Conservation (phyloP, 2,888 invertebrate genomes). For the Epistrophe grossulariae region DNA sequence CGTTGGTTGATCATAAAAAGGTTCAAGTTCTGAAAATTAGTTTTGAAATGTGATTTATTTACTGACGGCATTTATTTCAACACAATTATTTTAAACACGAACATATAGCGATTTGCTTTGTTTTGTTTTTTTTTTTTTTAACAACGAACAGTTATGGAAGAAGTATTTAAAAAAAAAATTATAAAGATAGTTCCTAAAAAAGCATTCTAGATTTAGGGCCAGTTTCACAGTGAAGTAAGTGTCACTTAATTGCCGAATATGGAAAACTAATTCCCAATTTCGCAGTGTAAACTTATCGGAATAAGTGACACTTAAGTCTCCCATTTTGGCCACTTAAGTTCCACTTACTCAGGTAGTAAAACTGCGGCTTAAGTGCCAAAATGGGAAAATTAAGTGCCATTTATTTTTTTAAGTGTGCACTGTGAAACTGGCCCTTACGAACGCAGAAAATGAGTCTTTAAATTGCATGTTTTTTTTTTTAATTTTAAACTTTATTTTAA, state of each 20-base stretch:
- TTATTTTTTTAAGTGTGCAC: too few species aligned
- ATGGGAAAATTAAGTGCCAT: too few species aligned
- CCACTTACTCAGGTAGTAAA: too few species aligned
- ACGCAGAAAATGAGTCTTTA: background rate
- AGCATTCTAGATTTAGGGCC: background rate
- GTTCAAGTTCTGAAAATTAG: background rate
- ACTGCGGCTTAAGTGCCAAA: too few species aligned
- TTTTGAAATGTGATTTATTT: slow-evolving; percentile 1
- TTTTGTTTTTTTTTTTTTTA: background rate
- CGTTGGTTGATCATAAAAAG: slow-evolving; percentile 8
- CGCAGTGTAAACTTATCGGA: too few species aligned
- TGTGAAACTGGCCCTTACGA: too few species aligned
- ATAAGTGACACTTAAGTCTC: too few species aligned
- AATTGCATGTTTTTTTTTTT: background rate
- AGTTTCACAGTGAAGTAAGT: too few species aligned
- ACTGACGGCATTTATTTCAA: slow-evolving; percentile 8
- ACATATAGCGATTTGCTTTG: background rate
- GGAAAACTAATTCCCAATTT: too few species aligned
- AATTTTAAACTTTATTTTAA: slow-evolving; percentile 3
- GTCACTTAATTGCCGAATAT: too few species aligned
- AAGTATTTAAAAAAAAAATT: slow-evolving; percentile 7
- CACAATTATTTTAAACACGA: slow-evolving; percentile 1
- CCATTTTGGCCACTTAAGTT: too few species aligned
- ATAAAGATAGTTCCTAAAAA: background rate
- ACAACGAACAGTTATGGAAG: slow-evolving; percentile 19